Base-by-base conservation (phyloP, 2,113 vertebrate species). In the Chaetops frenatus region DNA sequence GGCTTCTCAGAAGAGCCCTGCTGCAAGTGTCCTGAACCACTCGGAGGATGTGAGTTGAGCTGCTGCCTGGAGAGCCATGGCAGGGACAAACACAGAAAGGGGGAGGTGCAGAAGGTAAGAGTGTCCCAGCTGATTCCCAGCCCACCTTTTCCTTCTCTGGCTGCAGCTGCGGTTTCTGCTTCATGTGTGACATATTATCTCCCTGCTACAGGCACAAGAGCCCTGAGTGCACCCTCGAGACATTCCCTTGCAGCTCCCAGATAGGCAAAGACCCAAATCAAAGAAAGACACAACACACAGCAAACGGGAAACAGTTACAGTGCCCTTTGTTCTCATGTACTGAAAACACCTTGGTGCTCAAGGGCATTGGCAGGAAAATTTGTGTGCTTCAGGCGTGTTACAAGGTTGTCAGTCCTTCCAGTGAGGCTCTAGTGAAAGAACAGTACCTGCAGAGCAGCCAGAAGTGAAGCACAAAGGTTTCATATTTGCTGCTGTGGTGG, bases 251-350 rank as follows among this genome's bases (percentile, higher is more conserved):
- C 44, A 54, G 58, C 48, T 80, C 76, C 56, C 31, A 64, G 87
- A 94, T 71, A 94, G 92, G 88, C 94, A 81, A 82, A 88, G 54
- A 33, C 76, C 79, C 85, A 91, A 80, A 84, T 73, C 71, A 86
- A 80, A 87, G 77, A 94, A 90, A 86, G 78, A 86, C 60, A 47
- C 33, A 76, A 61, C 53, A 71, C 29, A 11, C 15, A 82, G 79
- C 31, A 11, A 66, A 51, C 12, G 20, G 31, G 36, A 91, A 88
- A 35, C 18, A 5, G 51, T 64, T 58, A 29, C 40, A 28, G 24
- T 64, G 81, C 36, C 29, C 47, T 92, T 89, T 29, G 3, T 64
- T 92, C 62, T 87, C 45, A 3, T 0, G 1, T 65, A 12, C 21
- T 69, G 78, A 72, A 94, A 86, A 90, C 50, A 72, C 58, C 42